These are phyloP conservation scores for Petrocephalus sullivani DNA, from an alignment of 2,797 vertebrate genomes.

Conservation along the genomic window DNA sequence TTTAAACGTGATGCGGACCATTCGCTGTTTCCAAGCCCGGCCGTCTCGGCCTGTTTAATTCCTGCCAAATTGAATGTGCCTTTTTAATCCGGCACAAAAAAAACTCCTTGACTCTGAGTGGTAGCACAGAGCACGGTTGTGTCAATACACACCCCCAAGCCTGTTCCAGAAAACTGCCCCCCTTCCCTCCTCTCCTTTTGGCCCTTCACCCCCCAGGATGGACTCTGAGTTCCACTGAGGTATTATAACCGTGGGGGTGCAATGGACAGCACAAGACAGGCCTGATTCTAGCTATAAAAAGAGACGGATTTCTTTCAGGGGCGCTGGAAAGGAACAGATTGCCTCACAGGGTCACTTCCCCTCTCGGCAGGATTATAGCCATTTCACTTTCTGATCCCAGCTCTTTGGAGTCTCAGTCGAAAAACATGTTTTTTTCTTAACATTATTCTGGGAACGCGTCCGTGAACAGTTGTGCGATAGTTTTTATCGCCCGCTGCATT, in stretches of 20 bases:
- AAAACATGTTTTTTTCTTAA: not conserved
- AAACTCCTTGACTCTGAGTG: not conserved
- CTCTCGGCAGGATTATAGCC: not conserved
- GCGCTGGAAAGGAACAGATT: conserved; percentile 49
- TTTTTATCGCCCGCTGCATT: not conserved
- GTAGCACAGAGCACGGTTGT: not conserved
- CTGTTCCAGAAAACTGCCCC: not conserved
- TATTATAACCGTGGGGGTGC: conserved; percentile 6
- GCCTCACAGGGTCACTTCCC: conserved; percentile 40
- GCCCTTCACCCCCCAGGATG: not conserved
- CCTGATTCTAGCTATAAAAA: conserved; percentile 20
- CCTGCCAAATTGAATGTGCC: not conserved
- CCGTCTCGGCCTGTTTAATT: not conserved
- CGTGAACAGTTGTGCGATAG: too few species aligned
- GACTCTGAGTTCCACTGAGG: not conserved
- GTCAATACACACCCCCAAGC: not conserved
- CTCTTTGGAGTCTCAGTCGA: not conserved
- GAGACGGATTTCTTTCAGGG: conserved; percentile 42
- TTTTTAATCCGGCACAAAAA: conserved; percentile 2
- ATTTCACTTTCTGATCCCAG: not conserved
- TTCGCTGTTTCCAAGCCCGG: not conserved
- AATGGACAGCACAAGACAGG: conserved; percentile 7
- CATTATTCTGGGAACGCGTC: not conserved
- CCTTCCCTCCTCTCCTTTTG: not conserved
- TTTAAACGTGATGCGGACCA: not conserved